phyloP scores from a whole-genome alignment of 2,797 vertebrate genomes.

The Urosaurus nigricauda region DNA sequence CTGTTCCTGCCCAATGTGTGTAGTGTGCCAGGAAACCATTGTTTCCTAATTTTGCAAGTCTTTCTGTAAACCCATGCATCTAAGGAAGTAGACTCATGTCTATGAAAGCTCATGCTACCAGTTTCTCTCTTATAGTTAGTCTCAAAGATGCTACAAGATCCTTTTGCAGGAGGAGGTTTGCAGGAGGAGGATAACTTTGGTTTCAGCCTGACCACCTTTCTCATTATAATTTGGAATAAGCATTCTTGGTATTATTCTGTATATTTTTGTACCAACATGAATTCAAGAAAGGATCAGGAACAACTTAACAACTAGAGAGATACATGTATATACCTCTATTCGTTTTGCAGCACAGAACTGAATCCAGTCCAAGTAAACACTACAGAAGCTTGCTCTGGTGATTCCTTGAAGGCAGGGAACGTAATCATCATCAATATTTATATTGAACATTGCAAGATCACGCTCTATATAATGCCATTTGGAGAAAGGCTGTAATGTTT shows the following conservation, averaged over 20 bases:
- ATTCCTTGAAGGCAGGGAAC: constrained; percentile 96
- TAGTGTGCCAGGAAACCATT: no score
- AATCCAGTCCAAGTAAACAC: constrained; percentile 96
- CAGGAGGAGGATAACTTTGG: not conserved
- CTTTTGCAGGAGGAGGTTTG: no score
- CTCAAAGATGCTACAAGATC: no score
- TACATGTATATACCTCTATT: constrained; percentile 80
- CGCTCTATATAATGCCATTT: constrained; percentile 98
- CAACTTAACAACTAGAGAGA: constrained; percentile 7
- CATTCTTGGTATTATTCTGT: not conserved
- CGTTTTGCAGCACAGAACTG: constrained; percentile 90
- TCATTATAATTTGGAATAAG: not conserved
- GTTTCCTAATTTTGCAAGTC: no score
- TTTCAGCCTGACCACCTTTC: not conserved
- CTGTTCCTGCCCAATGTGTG: no score
- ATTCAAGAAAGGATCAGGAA: constrained; percentile 7
- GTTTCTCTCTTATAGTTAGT: no score
- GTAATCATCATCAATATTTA: constrained; percentile 96
- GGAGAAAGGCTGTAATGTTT: constrained; percentile 90
- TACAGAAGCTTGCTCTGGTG: constrained; percentile 96
- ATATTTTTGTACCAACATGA: not conserved
- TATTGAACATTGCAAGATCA: constrained; percentile 92
- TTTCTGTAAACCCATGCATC: no score
- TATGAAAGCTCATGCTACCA: no score
- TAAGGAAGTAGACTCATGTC: no score